Evolutionary conservation across 2,888 invertebrate species (phyloP).

Genomic region (Stegana nigrithorax): DNA sequence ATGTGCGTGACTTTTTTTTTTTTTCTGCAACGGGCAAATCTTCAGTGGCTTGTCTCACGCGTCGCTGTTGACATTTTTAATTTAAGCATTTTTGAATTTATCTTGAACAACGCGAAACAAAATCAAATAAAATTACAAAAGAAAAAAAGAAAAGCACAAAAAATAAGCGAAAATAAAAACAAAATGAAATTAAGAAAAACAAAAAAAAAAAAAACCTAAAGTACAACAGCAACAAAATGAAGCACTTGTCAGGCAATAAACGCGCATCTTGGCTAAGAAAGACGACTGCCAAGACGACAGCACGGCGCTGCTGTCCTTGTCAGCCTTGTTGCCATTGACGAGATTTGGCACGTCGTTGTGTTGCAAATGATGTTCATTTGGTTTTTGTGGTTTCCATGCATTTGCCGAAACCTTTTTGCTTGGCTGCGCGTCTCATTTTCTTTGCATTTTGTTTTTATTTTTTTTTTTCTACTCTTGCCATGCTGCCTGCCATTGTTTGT

Average conservation of each 20-base stretch:
- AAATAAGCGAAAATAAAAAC: background rate
- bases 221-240: background rate
- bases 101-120: too few relatives aligned
- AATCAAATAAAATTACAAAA: background rate
- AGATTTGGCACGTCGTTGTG: too few relatives aligned
- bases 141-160: background rate
- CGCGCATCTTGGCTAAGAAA: background rate
- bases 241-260: slow-evolving; percentile 4
- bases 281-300: background rate
- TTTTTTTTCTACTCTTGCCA: too few relatives aligned
- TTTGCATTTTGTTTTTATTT: too few relatives aligned
- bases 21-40: background rate
- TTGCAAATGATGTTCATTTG: too few relatives aligned
- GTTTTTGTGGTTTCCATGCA: too few relatives aligned
- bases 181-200: background rate
- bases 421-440: too few relatives aligned
- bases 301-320: background rate
- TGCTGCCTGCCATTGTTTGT: too few relatives aligned
- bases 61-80: slow-evolving; percentile 5
- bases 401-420: too few relatives aligned
- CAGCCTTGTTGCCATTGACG: background rate
- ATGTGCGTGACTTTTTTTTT: too few relatives aligned
- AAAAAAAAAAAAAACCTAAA: background rate
- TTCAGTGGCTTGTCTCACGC: too few relatives aligned
- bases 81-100: slow-evolving; percentile 1